These are phyloP conservation scores for Felis catus DNA, from an alignment of 2,113 vertebrate genomes.

Conservation along the genomic window DNA sequence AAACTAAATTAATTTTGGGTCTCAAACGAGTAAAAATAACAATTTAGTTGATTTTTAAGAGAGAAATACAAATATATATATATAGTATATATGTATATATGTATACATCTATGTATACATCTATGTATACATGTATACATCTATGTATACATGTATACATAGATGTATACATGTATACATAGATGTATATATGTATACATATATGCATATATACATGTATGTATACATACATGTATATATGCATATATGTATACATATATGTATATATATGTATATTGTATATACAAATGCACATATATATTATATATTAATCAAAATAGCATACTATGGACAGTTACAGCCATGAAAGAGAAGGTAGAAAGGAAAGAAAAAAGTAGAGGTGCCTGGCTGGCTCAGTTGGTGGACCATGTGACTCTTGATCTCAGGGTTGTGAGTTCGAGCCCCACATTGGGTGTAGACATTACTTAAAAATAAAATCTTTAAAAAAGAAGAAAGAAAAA, in stretches of 20 bases:
- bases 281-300: background rate
- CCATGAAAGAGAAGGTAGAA: background rate
- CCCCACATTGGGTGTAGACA: background rate
- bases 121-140: background rate
- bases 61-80: background rate
- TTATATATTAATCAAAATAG: background rate
- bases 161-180: too few species aligned
- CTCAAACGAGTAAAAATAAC: conserved; percentile 22
- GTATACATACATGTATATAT: too few species aligned
- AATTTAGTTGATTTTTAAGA: conserved; percentile 29
- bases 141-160: too few species aligned
- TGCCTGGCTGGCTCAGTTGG: background rate
- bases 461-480: background rate
- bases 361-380: background rate
- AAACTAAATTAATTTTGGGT: conserved; percentile 44
- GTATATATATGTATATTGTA: background rate
- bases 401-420: background rate
- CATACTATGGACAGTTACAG: background rate
- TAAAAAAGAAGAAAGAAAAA: background rate
- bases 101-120: too few species aligned
- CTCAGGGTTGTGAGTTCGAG: background rate
- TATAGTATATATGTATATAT: background rate
- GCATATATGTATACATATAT: too few species aligned
- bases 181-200: too few species aligned
- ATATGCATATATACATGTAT: too few species aligned